Percentiles rank a stretch among this genome's conserved stretches.
Evolutionary conservation across 2,888 invertebrate genomes (phyloP).

Genomic region (Hydrotaea diabolus): DNA sequence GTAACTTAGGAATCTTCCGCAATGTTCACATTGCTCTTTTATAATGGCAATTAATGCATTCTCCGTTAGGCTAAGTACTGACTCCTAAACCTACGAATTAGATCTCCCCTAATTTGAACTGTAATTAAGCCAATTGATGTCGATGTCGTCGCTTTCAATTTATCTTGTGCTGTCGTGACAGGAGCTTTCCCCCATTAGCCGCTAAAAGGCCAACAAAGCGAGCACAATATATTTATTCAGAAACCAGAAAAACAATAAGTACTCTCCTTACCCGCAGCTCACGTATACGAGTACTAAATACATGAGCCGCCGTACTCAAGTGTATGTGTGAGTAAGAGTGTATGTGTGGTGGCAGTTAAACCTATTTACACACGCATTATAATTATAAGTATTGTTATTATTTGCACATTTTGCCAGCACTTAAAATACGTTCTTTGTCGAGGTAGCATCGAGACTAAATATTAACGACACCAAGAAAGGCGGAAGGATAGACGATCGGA

Average conservation of each 20-base stretch:
- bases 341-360: conserved; percentile 42
- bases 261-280: conserved; percentile 15
- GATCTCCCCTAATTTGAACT: neutral
- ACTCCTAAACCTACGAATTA: neutral
- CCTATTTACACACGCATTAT: conserved; percentile 66
- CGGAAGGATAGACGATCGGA: conserved; percentile 15
- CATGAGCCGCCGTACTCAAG: neutral
- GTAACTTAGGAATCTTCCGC: no score
- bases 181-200: neutral
- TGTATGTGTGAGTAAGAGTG: neutral
- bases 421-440: conserved; percentile 62
- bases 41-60: neutral
- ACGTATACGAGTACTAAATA: neutral
- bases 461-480: conserved; percentile 35
- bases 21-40: neutral
- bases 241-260: conserved; percentile 20
- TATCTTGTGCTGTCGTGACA: neutral
- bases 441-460: conserved; percentile 50
- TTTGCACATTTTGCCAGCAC: conserved; percentile 76
- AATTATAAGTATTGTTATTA: conserved; percentile 74
- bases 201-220: neutral
- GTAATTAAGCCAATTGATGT: conserved; percentile 4
- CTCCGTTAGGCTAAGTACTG: no score
- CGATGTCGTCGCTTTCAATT: conserved; percentile 10
- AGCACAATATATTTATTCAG: conserved; percentile 12